These are phyloP conservation scores for Halictus rubicundus DNA, from an alignment of 1,140 invertebrate genomes.

Conservation along the genomic window DNA sequence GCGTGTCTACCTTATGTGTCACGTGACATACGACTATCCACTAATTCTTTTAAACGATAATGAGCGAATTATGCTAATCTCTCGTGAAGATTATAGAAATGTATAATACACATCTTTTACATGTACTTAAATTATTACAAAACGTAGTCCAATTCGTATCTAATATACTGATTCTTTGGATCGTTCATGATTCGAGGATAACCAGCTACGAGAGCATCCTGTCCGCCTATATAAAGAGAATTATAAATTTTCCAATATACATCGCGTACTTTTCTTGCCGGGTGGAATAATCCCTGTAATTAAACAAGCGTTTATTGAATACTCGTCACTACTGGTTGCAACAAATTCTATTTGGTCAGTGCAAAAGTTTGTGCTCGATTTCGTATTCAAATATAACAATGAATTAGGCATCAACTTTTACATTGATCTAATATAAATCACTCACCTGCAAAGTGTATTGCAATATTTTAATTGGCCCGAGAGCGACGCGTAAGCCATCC, in stretches of 20 bases:
- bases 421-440: slow-evolving; percentile 13
- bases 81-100: slow-evolving; percentile 50
- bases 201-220: slow-evolving; percentile 98
- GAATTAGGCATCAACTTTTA: no score
- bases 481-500: slow-evolving; percentile 96
- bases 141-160: slow-evolving; percentile 98
- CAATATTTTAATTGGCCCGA: slow-evolving; percentile 97
- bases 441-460: slow-evolving; percentile 96
- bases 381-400: no score
- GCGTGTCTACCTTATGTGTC: slow-evolving; percentile 5
- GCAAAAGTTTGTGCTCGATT: no score
- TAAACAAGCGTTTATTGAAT: no score
- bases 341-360: no score
- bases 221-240: slow-evolving; percentile 98
- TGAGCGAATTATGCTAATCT: slow-evolving; percentile 36
- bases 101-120: slow-evolving; percentile 41
- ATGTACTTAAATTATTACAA: slow-evolving; percentile 83
- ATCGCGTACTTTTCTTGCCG: slow-evolving; percentile 98
- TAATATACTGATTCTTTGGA: slow-evolving; percentile 95
- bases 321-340: no score
- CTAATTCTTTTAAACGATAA: slow-evolving; percentile 21
- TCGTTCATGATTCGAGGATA: slow-evolving; percentile 98
- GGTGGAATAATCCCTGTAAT: slow-evolving; percentile 96
- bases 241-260: slow-evolving; percentile 99
- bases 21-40: slow-evolving; percentile 20